A percentile compares a stretch with the other conserved stretches of the same genome.
These are phyloP conservation scores for Resseliella maxima DNA, from an alignment of 2,888 invertebrate genomes.

Conservation along the genomic window DNA sequence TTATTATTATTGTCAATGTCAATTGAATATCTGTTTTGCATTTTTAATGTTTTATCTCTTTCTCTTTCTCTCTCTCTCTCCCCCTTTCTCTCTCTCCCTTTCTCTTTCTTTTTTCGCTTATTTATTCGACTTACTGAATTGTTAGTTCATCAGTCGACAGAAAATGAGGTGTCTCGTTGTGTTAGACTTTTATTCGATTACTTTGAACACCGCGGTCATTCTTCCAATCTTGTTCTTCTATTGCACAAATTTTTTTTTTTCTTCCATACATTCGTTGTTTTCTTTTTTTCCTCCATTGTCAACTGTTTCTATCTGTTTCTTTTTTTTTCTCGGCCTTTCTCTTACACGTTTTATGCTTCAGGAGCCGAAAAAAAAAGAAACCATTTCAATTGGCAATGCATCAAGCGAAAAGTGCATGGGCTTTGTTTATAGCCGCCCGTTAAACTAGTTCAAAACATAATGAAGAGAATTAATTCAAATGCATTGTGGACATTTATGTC, in stretches of 20 bases:
- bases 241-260: neutral
- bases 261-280: neutral
- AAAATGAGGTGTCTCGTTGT: neutral
- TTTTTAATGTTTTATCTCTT: too few relatives aligned
- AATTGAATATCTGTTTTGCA: neutral
- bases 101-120: too few relatives aligned
- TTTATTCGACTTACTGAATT: too few relatives aligned
- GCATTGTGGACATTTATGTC: conserved; percentile 19
- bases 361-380: too few relatives aligned
- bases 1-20: neutral
- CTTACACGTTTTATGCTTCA: neutral
- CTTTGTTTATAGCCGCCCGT: neutral
- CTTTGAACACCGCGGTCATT: neutral
- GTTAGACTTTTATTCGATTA: conserved; percentile 2
- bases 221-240: too few relatives aligned
- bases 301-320: too few relatives aligned
- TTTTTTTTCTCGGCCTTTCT: neutral
- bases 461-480: conserved; percentile 16
- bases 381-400: neutral
- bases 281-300: neutral
- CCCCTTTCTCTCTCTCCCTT: too few relatives aligned
- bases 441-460: neutral
- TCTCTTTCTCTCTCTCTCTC: too few relatives aligned
- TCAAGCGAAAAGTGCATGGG: neutral
- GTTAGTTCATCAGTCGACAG: neutral